Evolutionary conservation across 1,140 invertebrate genomes (phyloP).

Genomic region (Zophobas atratus): DNA sequence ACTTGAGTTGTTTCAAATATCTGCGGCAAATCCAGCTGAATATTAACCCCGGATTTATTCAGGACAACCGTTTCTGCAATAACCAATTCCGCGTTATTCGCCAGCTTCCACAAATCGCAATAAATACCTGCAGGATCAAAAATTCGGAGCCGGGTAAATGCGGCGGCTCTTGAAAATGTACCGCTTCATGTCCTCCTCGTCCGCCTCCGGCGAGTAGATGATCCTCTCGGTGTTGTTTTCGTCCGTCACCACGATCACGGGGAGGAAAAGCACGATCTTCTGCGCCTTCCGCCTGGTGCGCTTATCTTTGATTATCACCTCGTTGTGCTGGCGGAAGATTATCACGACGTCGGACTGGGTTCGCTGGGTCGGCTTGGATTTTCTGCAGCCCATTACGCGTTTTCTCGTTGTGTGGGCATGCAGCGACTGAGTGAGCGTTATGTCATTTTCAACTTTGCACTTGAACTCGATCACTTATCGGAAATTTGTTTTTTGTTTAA

Average conservation of each 20-base stretch:
- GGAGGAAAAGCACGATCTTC: conserved; percentile 17
- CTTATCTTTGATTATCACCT: background rate
- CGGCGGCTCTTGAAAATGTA: conserved; percentile 12
- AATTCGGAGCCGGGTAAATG: background rate
- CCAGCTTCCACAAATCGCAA: background rate
- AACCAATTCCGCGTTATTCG: conserved; percentile 1
- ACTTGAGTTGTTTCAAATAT: conserved; percentile 9
- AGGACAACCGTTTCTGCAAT: background rate
- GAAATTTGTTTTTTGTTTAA: conserved; percentile 6
- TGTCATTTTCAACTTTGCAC: conserved; percentile 33
- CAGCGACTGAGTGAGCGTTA: conserved; percentile 1
- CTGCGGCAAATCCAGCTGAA: background rate
- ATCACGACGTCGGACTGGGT: conserved; percentile 4
- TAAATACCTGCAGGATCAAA: conserved; percentile 4
- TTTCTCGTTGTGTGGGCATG: background rate
- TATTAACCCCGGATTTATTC: conserved; percentile 12
- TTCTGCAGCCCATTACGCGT: conserved; percentile 7
- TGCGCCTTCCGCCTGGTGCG: conserved; percentile 2
- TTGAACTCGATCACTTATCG: conserved; percentile 21
- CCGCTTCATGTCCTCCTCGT: conserved; percentile 24
- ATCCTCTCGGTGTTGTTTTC: conserved; percentile 18
- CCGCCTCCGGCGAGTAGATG: conserved; percentile 4
- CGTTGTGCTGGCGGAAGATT: background rate
- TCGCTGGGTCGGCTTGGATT: conserved; percentile 4
- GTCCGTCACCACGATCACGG: conserved; percentile 18